Conservation (phyloP, 2,113 vertebrate genomes). For the Platysteira castanea region DNA sequence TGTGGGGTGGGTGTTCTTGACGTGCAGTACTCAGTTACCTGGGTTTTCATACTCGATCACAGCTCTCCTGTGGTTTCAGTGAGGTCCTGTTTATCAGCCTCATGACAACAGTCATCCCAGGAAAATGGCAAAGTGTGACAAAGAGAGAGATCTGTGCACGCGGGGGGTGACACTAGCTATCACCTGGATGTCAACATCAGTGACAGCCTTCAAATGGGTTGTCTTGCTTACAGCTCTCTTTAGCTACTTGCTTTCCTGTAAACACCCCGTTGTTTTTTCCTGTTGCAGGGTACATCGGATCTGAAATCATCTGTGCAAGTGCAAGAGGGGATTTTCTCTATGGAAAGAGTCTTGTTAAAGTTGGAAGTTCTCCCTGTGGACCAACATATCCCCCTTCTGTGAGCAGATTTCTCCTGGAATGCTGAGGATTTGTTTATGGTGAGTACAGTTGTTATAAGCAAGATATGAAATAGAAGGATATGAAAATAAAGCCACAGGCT, state of each 20-base stretch:
- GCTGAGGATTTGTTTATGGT: neutral
- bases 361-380: neutral
- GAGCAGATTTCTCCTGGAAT: neutral
- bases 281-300: neutral
- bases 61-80: neutral
- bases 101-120: neutral
- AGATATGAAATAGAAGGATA: neutral
- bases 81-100: neutral
- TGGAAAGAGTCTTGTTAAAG: neutral
- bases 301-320: neutral
- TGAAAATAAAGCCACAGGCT: neutral
- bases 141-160: neutral
- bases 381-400: neutral
- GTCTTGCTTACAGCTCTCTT: neutral
- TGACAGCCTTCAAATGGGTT: neutral
- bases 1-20: neutral
- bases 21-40: accelerated
- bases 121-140: neutral
- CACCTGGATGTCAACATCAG: neutral
- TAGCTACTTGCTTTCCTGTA: neutral
- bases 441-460: neutral
- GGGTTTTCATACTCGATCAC: accelerated
- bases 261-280: neutral
- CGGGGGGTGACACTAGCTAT: neutral
- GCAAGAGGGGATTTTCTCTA: neutral